These are phyloP conservation scores for Trematomus loennbergii DNA, from an alignment of 2,113 vertebrate species.

Conservation along the genomic window DNA sequence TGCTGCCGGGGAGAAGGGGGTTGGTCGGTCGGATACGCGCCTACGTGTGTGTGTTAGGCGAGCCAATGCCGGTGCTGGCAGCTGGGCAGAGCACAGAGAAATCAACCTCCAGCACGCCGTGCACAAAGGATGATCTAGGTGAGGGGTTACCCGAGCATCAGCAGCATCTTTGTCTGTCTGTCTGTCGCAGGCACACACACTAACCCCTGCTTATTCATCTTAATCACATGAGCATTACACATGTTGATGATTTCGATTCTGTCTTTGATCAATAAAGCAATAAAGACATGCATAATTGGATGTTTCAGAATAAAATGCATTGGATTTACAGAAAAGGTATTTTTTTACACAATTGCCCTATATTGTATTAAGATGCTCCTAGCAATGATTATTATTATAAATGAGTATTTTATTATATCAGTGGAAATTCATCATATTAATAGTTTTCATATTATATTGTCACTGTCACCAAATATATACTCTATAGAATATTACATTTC, in stretches of 20 bases:
- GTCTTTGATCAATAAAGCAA: neutral
- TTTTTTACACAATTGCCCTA: neutral
- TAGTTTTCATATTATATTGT: too few species aligned
- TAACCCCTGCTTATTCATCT: conserved; percentile 13
- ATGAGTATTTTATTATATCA: too few species aligned
- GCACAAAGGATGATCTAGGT: conserved; percentile 72
- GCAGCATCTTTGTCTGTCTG: conserved; percentile 29
- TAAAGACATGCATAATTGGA: neutral
- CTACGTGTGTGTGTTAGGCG: conserved; percentile 72
- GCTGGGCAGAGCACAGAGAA: conserved; percentile 68
- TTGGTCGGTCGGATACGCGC: conserved; percentile 63
- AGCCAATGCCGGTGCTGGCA: conserved; percentile 79
- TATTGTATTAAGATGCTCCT: neutral
- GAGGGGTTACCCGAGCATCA: conserved; percentile 68
- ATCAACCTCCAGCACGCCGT: conserved; percentile 46
- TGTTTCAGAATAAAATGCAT: neutral
- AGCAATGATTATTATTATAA: too few species aligned
- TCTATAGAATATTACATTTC: too few species aligned
- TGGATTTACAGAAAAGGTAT: neutral
- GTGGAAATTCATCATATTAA: too few species aligned
- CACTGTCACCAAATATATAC: too few species aligned
- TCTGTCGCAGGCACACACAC: neutral
- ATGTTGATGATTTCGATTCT: neutral
- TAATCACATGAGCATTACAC: too few species aligned
- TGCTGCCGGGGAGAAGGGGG: conserved; percentile 60